Evolutionary conservation across 2,888 invertebrate species (phyloP), one percentile per base, ranked within the genome.

Genomic region (Eubasilissa splendida): DNA sequence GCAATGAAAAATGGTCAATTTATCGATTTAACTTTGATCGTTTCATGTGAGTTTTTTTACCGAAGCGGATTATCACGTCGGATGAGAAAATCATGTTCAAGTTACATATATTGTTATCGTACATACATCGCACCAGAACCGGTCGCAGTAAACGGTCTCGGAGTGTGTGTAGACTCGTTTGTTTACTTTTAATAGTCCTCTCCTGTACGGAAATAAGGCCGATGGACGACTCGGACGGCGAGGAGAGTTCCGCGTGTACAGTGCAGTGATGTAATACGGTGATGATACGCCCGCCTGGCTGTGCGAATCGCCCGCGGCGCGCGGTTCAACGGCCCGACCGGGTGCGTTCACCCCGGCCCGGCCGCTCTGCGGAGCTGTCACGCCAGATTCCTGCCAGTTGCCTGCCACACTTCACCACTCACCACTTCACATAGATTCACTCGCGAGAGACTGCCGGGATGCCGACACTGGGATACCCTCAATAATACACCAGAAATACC

Each of bases 261-360:
- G 59, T 76, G 59, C 50, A 65, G 65, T 79, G 79, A 79, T 79
- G 79, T 78, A 78, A 78, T 60, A 59, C 70, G 75, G 52, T 68
- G 68, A 78, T 78, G 78, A 78, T 78, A 71, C 42, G 63, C 63
- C n/a, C 79, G 73, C 60, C 66, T 56, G 74, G 63, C 80, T 76
- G 82, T 80, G 82, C 82, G 80, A 82, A 82, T 82, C 80, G 82
- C 82, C 82, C 59, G 75, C 73, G 73, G 82, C 82, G 50, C 56
- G 60, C 42, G 82, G 82, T 82, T 82, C 82, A 80, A 80, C 78
- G 82, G 82, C 75, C 76, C 76, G 53, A 58, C 52, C 56, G 14
- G 71, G 79, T 60, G 33, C 71, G 65, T 79, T 79, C 73, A 79
- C 78, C 78, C 56, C 77, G 76, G 14, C 68, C 77, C 14, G 22